A percentile compares a stretch with the other conserved stretches of the same genome.
Conservation (phyloP, 2,888 invertebrate genomes). For the Hemithea aestivaria region DNA sequence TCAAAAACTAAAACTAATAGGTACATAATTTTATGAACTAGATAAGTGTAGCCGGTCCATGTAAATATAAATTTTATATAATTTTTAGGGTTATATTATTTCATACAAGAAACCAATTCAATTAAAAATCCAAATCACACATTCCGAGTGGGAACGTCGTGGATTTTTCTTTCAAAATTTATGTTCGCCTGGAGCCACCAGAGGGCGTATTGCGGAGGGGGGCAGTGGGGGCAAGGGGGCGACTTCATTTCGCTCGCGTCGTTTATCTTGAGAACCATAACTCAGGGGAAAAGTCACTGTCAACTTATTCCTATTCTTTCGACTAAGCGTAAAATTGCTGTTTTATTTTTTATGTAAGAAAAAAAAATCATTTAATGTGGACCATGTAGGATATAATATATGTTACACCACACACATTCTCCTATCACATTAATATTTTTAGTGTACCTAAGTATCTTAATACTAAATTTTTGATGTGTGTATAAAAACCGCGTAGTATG, state of each 20-base stretch:
- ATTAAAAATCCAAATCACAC: constrained; percentile 77
- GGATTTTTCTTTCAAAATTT: constrained; percentile 78
- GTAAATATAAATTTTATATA: no score
- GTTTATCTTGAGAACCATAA: constrained; percentile 86
- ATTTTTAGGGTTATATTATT: no score
- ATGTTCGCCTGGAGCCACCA: constrained; percentile 63
- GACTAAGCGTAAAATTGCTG: constrained; percentile 74
- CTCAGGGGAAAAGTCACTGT: constrained; percentile 80
- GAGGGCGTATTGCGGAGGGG: constrained; percentile 45
- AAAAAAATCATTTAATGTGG: no score
- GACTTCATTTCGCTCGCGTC: constrained; percentile 86
- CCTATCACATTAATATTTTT: no score
- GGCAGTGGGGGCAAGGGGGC: constrained; percentile 54
- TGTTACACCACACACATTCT: no score
- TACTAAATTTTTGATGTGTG: no score
- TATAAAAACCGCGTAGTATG: no score
- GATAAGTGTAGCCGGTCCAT: no score
- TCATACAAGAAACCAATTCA: constrained; percentile 56
- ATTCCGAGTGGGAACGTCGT: constrained; percentile 68
- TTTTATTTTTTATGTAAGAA: constrained; percentile 51
- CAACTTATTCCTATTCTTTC: constrained; percentile 80
- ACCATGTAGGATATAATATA: no score
- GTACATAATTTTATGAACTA: no score
- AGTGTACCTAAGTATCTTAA: no score
- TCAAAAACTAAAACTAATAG: no score